These are phyloP conservation scores for Drosophila hydei DNA, from an alignment of 1,140 invertebrate genomes.

Conservation along the genomic window DNA sequence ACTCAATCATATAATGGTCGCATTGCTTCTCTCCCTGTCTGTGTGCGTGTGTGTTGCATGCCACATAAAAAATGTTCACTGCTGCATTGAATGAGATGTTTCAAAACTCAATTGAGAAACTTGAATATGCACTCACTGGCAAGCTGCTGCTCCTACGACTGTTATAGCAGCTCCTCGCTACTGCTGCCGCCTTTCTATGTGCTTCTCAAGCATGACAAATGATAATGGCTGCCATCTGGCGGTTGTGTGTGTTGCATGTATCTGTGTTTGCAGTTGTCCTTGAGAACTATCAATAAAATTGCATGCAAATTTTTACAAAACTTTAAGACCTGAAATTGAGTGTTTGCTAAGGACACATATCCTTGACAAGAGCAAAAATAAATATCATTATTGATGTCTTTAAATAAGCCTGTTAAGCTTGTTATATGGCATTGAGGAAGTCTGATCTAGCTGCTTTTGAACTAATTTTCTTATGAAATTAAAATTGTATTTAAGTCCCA, in stretches of 20 bases:
- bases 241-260: not conserved
- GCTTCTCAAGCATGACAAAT: conserved; percentile 51
- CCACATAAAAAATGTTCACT: conserved; percentile 39
- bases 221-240: conserved; percentile 46
- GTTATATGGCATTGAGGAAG: too few relatives aligned
- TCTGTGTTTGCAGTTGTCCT: conserved; percentile 9
- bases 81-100: conserved; percentile 48
- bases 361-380: not conserved
- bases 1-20: conserved; percentile 74
- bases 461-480: too few relatives aligned
- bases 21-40: conserved; percentile 42
- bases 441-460: too few relatives aligned
- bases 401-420: too few relatives aligned
- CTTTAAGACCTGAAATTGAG: not conserved
- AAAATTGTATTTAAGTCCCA: too few relatives aligned
- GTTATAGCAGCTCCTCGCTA: not conserved
- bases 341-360: not conserved
- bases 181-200: conserved; percentile 15
- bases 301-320: conserved; percentile 16
- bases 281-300: conserved; percentile 44
- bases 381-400: too few relatives aligned
- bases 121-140: conserved; percentile 41
- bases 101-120: conserved; percentile 47
- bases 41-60: conserved; percentile 10
- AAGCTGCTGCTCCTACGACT: conserved; percentile 2